Evolutionary conservation across 2,797 vertebrate species (phyloP).

Genomic region (Glossophaga mutica): DNA sequence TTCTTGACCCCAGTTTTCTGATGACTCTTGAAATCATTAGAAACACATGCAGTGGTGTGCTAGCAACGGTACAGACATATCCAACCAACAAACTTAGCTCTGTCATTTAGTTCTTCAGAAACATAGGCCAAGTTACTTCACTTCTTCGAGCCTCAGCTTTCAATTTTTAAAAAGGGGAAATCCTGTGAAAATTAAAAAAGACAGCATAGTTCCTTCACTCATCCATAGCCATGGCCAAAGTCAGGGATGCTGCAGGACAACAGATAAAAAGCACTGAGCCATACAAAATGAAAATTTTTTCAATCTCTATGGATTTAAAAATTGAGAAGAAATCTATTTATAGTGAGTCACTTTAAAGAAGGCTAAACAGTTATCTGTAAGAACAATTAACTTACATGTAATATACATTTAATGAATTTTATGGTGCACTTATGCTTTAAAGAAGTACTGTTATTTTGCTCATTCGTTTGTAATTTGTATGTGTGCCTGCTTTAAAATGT

Average conservation of each 20-base stretch:
- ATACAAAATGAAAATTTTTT: background rate
- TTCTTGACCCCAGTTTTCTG: background rate
- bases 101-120: background rate
- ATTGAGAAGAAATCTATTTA: background rate
- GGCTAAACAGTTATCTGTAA: background rate
- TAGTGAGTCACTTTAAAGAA: background rate
- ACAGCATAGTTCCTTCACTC: background rate
- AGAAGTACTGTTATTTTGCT: background rate
- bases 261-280: background rate
- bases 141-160: background rate
- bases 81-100: background rate
- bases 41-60: background rate
- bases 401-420: background rate
- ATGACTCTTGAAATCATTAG: background rate
- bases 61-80: background rate
- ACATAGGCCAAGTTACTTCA: background rate
- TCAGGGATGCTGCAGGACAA: background rate
- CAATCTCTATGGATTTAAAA: background rate
- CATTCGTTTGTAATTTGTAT: background rate
- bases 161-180: background rate
- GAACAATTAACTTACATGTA: background rate
- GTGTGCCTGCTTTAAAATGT: background rate
- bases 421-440: background rate
- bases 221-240: background rate
- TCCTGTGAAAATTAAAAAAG: background rate